Evolutionary conservation across 2,113 vertebrate species (phyloP), one percentile per base, ranked within the genome.

Genomic region (Apaloderma vittatum): DNA sequence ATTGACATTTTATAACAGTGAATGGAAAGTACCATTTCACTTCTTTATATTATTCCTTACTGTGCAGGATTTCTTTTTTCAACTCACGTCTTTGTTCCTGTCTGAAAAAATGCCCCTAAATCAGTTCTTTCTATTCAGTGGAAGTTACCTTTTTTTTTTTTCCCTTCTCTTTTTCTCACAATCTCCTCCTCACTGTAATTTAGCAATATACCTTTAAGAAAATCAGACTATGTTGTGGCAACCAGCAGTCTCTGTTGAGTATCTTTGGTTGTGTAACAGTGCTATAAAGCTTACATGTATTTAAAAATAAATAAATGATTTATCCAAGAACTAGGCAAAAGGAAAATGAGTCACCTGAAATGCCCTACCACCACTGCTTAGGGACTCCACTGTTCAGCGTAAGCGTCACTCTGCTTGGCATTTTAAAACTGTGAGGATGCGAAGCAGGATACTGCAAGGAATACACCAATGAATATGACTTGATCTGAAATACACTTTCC

Each of bases 191-290:
- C 51, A 22, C 43, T 75, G 37, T 62, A 74, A 43, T 79, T 73
- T 46, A 1, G 0, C 32, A 49, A 61, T 77, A 66, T 34, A 89
- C 29, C 43, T 91, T 67, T 68, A 70, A 37, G 66, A 68, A 77
- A 74, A 45, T 0, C 0, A 79, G 75, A 40, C 21, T 1, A 0
- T 1, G 0, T 3, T 85, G 24, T 74, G 30, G 30, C 58, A 94
- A 32, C 29, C 15, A 83, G 58, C 45, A 63, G 17, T 57, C 67
- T 30, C 51, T 59, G 14, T 74, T 93, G 58, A 74, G 65, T 90
- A 43, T 67, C 30, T 78, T 63, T 36, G 51, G 11, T 92, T 95
- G 65, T 24, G 9, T 88, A 86, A 82, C 15, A 59, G 66, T 75
- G 54, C 61, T 85, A 45, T 71, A 85, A 88, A 85, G 20, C 37